phyloP scores from a whole-genome alignment of 2,888 invertebrate genomes.

The Deilephila elpenor region DNA sequence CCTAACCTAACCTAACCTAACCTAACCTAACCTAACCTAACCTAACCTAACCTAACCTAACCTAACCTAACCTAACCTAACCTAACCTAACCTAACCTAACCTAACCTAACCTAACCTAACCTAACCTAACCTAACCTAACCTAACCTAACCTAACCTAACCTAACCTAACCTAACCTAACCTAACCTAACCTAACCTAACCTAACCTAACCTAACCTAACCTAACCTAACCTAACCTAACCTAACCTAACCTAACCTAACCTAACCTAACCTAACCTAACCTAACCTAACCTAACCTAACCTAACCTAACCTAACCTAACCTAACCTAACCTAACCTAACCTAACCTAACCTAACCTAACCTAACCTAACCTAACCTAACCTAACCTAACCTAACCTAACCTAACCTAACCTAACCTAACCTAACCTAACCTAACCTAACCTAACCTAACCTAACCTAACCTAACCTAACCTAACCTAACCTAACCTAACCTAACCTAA shows the following conservation, averaged over 20 bases:
- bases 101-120: slow-evolving; percentile 38
- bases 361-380: slow-evolving; percentile 32
- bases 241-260: slow-evolving; percentile 38
- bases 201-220: slow-evolving; percentile 37
- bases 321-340: slow-evolving; percentile 32
- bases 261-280: slow-evolving; percentile 36
- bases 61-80: slow-evolving; percentile 36
- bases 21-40: slow-evolving; percentile 36
- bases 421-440: slow-evolving; percentile 32
- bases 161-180: slow-evolving; percentile 35
- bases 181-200: slow-evolving; percentile 35
- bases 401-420: slow-evolving; percentile 32
- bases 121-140: slow-evolving; percentile 40
- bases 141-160: slow-evolving; percentile 37
- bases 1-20: slow-evolving; percentile 38
- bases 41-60: slow-evolving; percentile 18
- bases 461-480: slow-evolving; percentile 32
- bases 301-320: slow-evolving; percentile 32
- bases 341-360: slow-evolving; percentile 32
- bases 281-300: slow-evolving; percentile 31
- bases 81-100: slow-evolving; percentile 35
- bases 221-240: slow-evolving; percentile 36
- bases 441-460: slow-evolving; percentile 32
- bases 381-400: slow-evolving; percentile 32
- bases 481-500: slow-evolving; percentile 32